phyloP scores from a whole-genome alignment of 2,888 invertebrate species.

The Eurytoma adleriae region DNA sequence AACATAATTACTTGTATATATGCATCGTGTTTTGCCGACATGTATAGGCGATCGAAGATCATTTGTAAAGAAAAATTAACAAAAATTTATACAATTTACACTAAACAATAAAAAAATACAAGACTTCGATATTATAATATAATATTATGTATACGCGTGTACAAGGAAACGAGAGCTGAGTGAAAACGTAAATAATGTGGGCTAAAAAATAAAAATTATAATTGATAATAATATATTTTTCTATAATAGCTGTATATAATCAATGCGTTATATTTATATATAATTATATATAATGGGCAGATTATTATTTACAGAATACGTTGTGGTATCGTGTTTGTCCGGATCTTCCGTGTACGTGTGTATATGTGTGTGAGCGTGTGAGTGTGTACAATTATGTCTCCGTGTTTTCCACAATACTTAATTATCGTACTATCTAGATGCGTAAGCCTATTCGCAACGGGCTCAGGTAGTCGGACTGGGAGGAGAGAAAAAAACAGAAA shows the following conservation, averaged over 20 bases:
- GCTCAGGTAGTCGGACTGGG: constrained; percentile 50
- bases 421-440: constrained; percentile 58
- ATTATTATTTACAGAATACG: constrained; percentile 74
- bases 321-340: constrained; percentile 69
- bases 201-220: constrained; percentile 62
- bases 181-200: constrained; percentile 36
- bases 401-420: constrained; percentile 61
- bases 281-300: constrained; percentile 67
- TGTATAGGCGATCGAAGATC: constrained; percentile 8
- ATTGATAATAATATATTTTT: constrained; percentile 73
- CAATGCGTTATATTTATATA: constrained; percentile 67
- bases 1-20: constrained; percentile 31
- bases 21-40: background rate
- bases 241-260: constrained; percentile 70
- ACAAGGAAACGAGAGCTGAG: constrained; percentile 38
- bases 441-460: constrained; percentile 54
- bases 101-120: constrained; percentile 42
- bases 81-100: constrained; percentile 46
- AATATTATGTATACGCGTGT: constrained; percentile 20
- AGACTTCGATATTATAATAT: constrained; percentile 15
- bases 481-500: constrained; percentile 47
- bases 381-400: background rate
- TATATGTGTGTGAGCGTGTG: constrained; percentile 26
- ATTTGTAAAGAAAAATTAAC: constrained; percentile 37
- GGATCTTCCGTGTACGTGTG: constrained; percentile 56